Base-by-base conservation (phyloP, 2,113 vertebrate genomes). In the Tretioscincus oriximinensis region DNA sequence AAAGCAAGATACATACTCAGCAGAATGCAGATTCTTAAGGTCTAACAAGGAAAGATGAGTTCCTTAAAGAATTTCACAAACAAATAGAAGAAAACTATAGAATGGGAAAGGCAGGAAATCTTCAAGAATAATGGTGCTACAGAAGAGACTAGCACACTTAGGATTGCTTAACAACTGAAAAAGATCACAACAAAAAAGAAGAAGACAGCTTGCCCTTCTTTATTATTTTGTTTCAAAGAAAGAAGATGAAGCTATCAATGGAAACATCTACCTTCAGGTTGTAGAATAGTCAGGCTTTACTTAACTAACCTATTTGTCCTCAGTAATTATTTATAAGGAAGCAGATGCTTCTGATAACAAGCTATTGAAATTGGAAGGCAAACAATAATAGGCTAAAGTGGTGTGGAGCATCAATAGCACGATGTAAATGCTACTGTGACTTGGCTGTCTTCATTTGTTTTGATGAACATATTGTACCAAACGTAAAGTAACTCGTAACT, bases 311-410 rank as follows among this genome's bases (percentile, higher is more conserved):
- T 58, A 58, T 63, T 26, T 21, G 60, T 61, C 35, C 58, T 45
- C 47, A 60, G 16, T 61, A 70, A 67, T 71, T 9, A 10, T 28
- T 21, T 60, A 45, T 20, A 8, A 58, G 73, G 21, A 21, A 64
- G 45, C 45, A 47, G 20, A 26, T 29, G 58, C 51, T 24, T 9
- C 51, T 63, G 18, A 64, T 49, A 22, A 63, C 74, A 80, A 74
- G 73, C 83, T 77, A 51, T 58, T 61, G n/a, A 76, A 68, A 35
- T 49, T 84, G 65, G 49, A 18, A 18, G 61, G 51, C 49, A 9
- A 65, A 9, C 64, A 67, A 49, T 24, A 58, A 9, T 0, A 77
- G 16, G 22, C 35, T 41, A 35, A 58, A 47, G 26, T 41, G 61
- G 2, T 26, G 8, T 83, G 31, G 41, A 54, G 24, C 35, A 24